Evolutionary conservation across 2,797 vertebrate genomes (phyloP), one percentile per base, ranked within the genome.

Genomic region (Aratinga solstitialis): DNA sequence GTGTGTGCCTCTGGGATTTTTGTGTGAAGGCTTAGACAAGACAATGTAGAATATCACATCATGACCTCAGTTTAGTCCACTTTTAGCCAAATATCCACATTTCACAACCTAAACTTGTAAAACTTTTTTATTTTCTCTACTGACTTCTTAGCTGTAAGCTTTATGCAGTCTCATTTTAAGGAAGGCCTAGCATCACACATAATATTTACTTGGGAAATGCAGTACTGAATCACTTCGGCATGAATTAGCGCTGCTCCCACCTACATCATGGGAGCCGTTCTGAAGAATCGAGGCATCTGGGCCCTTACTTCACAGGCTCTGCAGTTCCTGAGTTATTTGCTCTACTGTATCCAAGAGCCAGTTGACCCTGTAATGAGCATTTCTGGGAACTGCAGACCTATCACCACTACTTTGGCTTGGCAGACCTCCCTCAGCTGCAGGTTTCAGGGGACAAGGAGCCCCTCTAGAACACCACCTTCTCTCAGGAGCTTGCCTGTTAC

Each of bases 401-500:
- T 19, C 23, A 4, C 11, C 11, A 17, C 43, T 12, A 2, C 61
- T 63, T 38, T 36, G 36, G 40, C 48, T 56, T 62, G 54, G 26
- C 72, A 81, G 27, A 45, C 23, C 51, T 71, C 43, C 27, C 32
- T 63, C 0, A 0, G 9, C 12, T n/a, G 51, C 22, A 10, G 4
- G 2, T 15, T 74, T 53, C 40, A 36, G 21, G 47, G 43, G 13
- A 36, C 3, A 1, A 6, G n/a, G 23, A 50, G 32, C 11, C 16
- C 29, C 34, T 23, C 26, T 29, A 42, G 54, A 30, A 56, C 13
- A 48, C 13, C 54, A 76, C 40, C 6, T 10, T 43, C 51, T 45
- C 59, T 40, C 1, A 1, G 16, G 5, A 10, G 7, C 32, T 80
- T 0, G 0, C 24, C 50, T 7, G 1, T 27, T 47, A 13, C 0